These are phyloP conservation scores for Portevinia maculata DNA, from an alignment of 2,888 invertebrate species.

Conservation along the genomic window DNA sequence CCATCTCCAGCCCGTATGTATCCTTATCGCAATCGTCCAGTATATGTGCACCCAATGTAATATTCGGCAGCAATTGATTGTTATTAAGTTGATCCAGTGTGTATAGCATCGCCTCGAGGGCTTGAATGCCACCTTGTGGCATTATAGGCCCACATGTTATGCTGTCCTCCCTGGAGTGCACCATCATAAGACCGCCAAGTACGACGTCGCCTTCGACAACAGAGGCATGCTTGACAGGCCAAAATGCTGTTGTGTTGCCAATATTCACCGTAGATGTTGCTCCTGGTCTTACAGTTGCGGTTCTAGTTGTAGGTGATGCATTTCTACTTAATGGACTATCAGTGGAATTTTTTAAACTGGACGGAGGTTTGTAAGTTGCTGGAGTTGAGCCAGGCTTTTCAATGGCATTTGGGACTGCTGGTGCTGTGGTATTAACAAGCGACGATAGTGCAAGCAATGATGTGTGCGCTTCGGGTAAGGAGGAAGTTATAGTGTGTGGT, in stretches of 20 bases:
- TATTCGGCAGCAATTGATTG: constrained; percentile 88
- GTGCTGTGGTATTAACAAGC: constrained; percentile 19
- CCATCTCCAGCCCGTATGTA: constrained; percentile 97
- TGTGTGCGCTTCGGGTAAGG: constrained; percentile 20
- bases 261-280: constrained; percentile 67
- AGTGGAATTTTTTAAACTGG: constrained; percentile 26
- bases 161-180: constrained; percentile 94
- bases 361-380: neutral
- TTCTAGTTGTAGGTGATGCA: constrained; percentile 25
- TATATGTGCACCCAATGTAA: constrained; percentile 93
- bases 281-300: constrained; percentile 32
- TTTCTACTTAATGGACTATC: constrained; percentile 12
- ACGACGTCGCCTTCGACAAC: constrained; percentile 94
- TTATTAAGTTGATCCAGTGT: constrained; percentile 92
- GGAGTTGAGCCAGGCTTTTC: constrained; percentile 8
- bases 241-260: constrained; percentile 78
- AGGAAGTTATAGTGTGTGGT: constrained; percentile 7
- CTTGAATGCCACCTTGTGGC: constrained; percentile 96
- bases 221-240: constrained; percentile 94
- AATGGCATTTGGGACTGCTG: neutral
- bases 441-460: constrained; percentile 17
- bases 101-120: constrained; percentile 95
- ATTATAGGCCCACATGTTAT: constrained; percentile 96
- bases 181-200: constrained; percentile 97
- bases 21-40: constrained; percentile 98